phyloP scores from a whole-genome alignment of 2,888 invertebrate genomes.

The Junonia oenone region DNA sequence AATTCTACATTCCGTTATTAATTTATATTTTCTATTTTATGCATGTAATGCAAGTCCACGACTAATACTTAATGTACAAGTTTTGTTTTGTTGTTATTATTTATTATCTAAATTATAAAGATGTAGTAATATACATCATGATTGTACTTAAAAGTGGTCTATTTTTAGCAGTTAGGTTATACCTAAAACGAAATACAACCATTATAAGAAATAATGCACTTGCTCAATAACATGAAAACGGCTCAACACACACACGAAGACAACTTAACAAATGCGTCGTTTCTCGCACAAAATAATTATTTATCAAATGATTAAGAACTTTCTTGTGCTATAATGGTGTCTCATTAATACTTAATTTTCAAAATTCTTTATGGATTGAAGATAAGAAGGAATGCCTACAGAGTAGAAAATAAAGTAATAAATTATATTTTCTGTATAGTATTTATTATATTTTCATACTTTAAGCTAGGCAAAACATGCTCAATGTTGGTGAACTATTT shows the following conservation, averaged over 20 bases:
- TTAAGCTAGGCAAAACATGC: slow-evolving; percentile 15
- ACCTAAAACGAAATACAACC: slow-evolving; percentile 22
- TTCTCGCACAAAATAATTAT: slow-evolving; percentile 67
- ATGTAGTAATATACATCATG: slow-evolving; percentile 29
- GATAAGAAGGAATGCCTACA: background rate
- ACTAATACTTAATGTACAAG: slow-evolving; percentile 62
- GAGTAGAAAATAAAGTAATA: background rate
- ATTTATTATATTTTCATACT: slow-evolving; percentile 8
- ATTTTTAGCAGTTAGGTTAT: slow-evolving; percentile 39
- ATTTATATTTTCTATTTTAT: slow-evolving; percentile 58
- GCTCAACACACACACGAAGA: slow-evolving; percentile 60
- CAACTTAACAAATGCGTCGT: slow-evolving; percentile 31
- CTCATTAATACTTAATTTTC: slow-evolving; percentile 33
- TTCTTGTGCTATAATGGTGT: slow-evolving; percentile 56
- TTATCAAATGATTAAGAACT: slow-evolving; percentile 36
- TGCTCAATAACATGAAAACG: slow-evolving; percentile 57
- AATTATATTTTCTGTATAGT: slow-evolving; percentile 17
- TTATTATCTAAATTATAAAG: slow-evolving; percentile 51
- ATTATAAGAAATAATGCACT: slow-evolving; percentile 35
- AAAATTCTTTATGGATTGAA: slow-evolving; percentile 6
- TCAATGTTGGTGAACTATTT: slow-evolving; percentile 14
- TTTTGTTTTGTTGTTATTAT: slow-evolving; percentile 42
- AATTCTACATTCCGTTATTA: slow-evolving; percentile 76
- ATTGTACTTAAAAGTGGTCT: slow-evolving; percentile 40
- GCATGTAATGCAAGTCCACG: slow-evolving; percentile 78